These are phyloP conservation scores for Drosophila willistoni DNA, from an alignment of 1,140 invertebrate genomes.

Conservation along the genomic window DNA sequence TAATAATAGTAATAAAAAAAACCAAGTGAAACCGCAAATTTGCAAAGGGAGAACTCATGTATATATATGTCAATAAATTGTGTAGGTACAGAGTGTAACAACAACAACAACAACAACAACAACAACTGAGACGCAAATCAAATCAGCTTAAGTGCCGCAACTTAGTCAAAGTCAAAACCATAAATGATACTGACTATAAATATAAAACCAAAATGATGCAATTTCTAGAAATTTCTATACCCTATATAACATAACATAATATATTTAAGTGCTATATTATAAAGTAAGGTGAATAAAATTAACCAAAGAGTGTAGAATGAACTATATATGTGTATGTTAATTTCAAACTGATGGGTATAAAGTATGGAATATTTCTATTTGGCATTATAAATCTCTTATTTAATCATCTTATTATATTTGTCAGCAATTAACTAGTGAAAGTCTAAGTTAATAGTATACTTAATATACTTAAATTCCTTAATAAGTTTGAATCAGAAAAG, in stretches of 20 bases:
- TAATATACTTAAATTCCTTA: no score
- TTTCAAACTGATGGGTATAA: no score
- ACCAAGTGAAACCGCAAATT: conserved; percentile 62
- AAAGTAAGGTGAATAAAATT: no score
- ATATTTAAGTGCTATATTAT: no score
- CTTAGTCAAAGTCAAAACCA: conserved; percentile 41
- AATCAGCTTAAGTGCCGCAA: conserved; percentile 54
- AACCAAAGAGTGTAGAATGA: no score
- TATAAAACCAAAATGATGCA: neutral
- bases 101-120: conserved; percentile 30
- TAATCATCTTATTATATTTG: no score
- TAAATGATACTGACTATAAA: neutral
- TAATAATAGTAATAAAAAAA: neutral
- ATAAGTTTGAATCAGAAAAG: no score
- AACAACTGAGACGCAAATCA: conserved; percentile 41
- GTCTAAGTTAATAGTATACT: no score
- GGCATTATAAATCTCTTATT: no score
- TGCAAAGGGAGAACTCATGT: conserved; percentile 25
- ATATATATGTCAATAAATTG: neutral
- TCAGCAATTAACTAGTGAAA: no score
- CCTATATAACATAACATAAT: neutral
- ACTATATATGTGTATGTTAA: no score
- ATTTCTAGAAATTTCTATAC: neutral
- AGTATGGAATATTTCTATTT: no score
- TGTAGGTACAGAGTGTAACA: conserved; percentile 5